These are phyloP conservation scores for Pseudoips prasinana DNA, from an alignment of 2,888 invertebrate species.

Conservation along the genomic window DNA sequence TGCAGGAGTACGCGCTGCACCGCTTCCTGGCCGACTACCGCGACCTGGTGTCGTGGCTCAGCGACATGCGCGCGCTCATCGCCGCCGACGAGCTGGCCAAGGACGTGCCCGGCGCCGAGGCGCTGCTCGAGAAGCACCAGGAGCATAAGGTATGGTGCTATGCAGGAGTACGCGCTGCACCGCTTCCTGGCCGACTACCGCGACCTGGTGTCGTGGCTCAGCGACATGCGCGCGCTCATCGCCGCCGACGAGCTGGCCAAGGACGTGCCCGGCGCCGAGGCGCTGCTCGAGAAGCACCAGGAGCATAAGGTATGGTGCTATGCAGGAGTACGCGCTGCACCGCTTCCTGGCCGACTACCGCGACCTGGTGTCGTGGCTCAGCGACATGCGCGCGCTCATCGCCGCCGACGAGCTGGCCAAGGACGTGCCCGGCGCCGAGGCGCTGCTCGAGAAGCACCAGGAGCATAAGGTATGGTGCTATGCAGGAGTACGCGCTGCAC, in stretches of 20 bases:
- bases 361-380: conserved; percentile 95
- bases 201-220: conserved; percentile 95
- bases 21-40: conserved; percentile 98
- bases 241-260: conserved; percentile 99
- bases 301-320: no score
- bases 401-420: conserved; percentile 99
- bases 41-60: conserved; percentile 95
- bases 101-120: conserved; percentile 99
- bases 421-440: conserved; percentile 99
- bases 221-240: conserved; percentile 96
- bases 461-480: no score
- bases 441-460: no score
- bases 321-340: conserved; percentile 95
- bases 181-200: conserved; percentile 98
- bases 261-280: conserved; percentile 99
- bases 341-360: conserved; percentile 98
- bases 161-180: conserved; percentile 95
- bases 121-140: no score
- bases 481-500: conserved; percentile 95
- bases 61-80: conserved; percentile 96
- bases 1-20: conserved; percentile 85
- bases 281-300: no score
- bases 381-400: conserved; percentile 96
- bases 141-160: conserved; percentile 97
- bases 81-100: conserved; percentile 99